phyloP scores from a whole-genome alignment of 2,888 invertebrate species.

The Dexiosoma caninum region DNA sequence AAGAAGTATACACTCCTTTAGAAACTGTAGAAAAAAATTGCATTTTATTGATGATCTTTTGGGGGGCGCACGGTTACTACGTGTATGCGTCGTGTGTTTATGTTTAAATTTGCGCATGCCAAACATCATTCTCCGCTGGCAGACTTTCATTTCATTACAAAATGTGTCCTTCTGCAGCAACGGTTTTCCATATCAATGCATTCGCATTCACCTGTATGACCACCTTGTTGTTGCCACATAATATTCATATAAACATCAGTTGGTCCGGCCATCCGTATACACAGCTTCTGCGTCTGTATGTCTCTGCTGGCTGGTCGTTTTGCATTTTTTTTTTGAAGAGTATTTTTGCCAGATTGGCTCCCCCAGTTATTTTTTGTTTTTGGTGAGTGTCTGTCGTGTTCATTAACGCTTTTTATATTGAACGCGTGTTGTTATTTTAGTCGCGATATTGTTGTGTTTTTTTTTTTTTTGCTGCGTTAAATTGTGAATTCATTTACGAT shows the following conservation, averaged over 20 bases:
- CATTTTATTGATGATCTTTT: slow-evolving; percentile 27
- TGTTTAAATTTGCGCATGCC: slow-evolving; percentile 48
- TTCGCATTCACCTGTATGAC: slow-evolving; percentile 58
- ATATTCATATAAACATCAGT: slow-evolving; percentile 34
- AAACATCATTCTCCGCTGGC: slow-evolving; percentile 27
- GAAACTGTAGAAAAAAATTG: neutral
- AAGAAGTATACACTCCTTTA: slow-evolving; percentile 6
- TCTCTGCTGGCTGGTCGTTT: neutral
- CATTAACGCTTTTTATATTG: slow-evolving; percentile 75
- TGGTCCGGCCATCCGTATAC: slow-evolving; percentile 17
- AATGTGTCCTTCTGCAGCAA: slow-evolving; percentile 49
- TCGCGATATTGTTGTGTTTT: slow-evolving; percentile 28
- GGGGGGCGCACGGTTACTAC: neutral
- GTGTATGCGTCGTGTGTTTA: slow-evolving; percentile 39
- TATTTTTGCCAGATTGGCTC: slow-evolving; percentile 24
- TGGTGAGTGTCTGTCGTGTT: slow-evolving; percentile 65
- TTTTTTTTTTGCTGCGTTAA: slow-evolving; percentile 57
- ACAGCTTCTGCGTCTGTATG: neutral
- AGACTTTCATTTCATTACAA: neutral
- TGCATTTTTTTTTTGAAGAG: neutral
- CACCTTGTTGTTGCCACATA: slow-evolving; percentile 53
- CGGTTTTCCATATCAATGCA: slow-evolving; percentile 60
- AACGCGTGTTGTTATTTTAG: slow-evolving; percentile 65
- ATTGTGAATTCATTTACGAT: slow-evolving; percentile 63
- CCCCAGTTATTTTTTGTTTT: neutral